These are phyloP conservation scores for Amphiprion percula DNA, from an alignment of 2,113 vertebrate species.

Conservation along the genomic window DNA sequence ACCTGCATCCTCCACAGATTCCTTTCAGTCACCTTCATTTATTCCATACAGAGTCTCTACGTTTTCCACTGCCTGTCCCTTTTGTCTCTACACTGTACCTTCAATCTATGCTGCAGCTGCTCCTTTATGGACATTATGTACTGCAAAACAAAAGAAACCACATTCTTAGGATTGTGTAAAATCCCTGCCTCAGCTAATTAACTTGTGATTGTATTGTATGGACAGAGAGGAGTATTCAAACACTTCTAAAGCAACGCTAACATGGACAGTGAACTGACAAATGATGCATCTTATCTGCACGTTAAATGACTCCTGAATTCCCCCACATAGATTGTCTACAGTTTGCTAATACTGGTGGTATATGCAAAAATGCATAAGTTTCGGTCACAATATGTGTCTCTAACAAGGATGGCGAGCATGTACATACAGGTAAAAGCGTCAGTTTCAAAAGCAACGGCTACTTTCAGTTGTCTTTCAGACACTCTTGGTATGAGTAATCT, in stretches of 20 bases:
- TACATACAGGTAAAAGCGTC: slow-evolving; percentile 69
- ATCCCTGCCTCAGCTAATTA: slow-evolving; percentile 33
- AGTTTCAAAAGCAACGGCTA: slow-evolving; percentile 83
- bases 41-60: slow-evolving; percentile 23
- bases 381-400: slow-evolving; percentile 70
- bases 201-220: slow-evolving; percentile 45
- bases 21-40: slow-evolving; percentile 39
- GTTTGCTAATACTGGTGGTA: slow-evolving; percentile 77
- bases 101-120: slow-evolving; percentile 25
- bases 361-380: slow-evolving; percentile 74
- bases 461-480: slow-evolving; percentile 82
- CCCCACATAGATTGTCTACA: slow-evolving; percentile 74
- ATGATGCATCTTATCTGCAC: slow-evolving; percentile 58
- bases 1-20: slow-evolving; percentile 33
- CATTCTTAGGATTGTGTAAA: slow-evolving; percentile 47
- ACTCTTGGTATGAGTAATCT: slow-evolving; percentile 79
- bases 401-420: slow-evolving; percentile 53
- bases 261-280: slow-evolving; percentile 66
- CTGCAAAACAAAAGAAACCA: slow-evolving; percentile 17
- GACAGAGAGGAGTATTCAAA: slow-evolving; percentile 34
- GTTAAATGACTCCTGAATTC: slow-evolving; percentile 56
- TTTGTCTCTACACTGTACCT: slow-evolving; percentile 17
- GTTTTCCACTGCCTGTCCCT: slow-evolving; percentile 13
- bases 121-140: slow-evolving; percentile 14
- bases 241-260: slow-evolving; percentile 53